Evolutionary conservation across 2,113 vertebrate species (phyloP), one percentile per base, ranked within the genome.

Genomic region (Daboia siamensis): DNA sequence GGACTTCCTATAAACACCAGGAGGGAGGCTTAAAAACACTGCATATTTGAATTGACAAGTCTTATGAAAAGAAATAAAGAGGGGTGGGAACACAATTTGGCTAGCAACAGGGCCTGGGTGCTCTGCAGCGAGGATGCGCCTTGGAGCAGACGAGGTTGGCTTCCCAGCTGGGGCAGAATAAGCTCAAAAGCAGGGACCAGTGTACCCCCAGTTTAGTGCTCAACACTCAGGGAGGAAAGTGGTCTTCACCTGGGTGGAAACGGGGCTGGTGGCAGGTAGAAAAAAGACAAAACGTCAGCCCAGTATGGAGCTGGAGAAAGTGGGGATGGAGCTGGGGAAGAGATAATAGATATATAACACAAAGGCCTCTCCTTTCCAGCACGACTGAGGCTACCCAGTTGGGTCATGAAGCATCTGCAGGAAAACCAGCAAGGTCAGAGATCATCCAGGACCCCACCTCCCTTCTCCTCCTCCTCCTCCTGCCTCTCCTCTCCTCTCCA

Each of bases 1-100:
- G 94, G 90, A 85, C 93, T 96, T 94, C 12, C 0, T 92, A 95
- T 93, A 96, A 96, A 96, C 93, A 90, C 80, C 52, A 3, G 0
- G 44, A 4, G 90, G 13, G 26, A 93, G 55, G 86, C 95, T 93
- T 93, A 57, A 59, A 90, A 90, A 88, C 0, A 0, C 61, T 90
- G 46, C 86, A 39, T 90, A 91, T 90, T 93, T 92, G 90, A 92
- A 91, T 89, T 94, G 93, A 90, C 91, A 94, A 91, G 85, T 33
- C 91, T 46, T 46, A 0, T 1, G 92, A 91, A 90, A 17, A 33
- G 39, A 23, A 59, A 57, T 1, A 20, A 56, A 56, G 15, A 1
- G 39, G 39, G 39, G 39, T 1, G 39, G 39, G 39, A 39, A 1
- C 39, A 39, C 39, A 15, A 39, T 56, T 56, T 56, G 55, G 55